Conservation (phyloP, 2,797 vertebrate genomes). For the Tachyglossus aculeatus region DNA sequence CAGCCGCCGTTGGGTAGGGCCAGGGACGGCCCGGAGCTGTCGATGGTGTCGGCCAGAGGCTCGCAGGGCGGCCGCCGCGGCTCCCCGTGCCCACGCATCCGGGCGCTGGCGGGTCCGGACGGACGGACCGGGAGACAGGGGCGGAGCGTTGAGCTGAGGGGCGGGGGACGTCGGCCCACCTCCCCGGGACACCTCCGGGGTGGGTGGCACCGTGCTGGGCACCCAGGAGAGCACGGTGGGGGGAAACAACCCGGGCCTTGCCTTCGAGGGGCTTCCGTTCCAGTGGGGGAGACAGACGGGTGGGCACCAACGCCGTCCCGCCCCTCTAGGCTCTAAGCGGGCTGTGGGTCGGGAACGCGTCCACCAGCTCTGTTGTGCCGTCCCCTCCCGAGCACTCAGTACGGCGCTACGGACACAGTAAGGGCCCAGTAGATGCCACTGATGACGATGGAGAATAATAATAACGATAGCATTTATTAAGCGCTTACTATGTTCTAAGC, state of each 20-base stretch:
- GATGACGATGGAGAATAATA: too few species aligned
- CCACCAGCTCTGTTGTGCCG: neutral
- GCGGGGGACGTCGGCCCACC: neutral
- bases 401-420: rapidly evolving
- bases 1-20: slow-evolving; percentile 85
- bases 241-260: too few species aligned
- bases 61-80: slow-evolving; percentile 68
- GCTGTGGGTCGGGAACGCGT: neutral
- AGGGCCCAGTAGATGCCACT: too few species aligned
- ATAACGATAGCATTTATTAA: too few species aligned
- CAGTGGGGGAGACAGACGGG: neutral
- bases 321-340: too few species aligned
- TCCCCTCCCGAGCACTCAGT: neutral
- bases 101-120: slow-evolving; percentile 71
- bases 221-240: neutral
- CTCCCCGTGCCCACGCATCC: slow-evolving; percentile 87
- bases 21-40: slow-evolving; percentile 87
- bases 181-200: neutral
- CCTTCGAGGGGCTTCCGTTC: too few species aligned
- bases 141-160: neutral
- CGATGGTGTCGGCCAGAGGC: slow-evolving; percentile 79
- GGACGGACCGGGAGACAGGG: neutral
- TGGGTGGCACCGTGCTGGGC: neutral
- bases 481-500: neutral
- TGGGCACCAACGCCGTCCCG: neutral